These are phyloP conservation scores for Clunio marinus DNA, from an alignment of 2,888 invertebrate genomes.

Conservation along the genomic window DNA sequence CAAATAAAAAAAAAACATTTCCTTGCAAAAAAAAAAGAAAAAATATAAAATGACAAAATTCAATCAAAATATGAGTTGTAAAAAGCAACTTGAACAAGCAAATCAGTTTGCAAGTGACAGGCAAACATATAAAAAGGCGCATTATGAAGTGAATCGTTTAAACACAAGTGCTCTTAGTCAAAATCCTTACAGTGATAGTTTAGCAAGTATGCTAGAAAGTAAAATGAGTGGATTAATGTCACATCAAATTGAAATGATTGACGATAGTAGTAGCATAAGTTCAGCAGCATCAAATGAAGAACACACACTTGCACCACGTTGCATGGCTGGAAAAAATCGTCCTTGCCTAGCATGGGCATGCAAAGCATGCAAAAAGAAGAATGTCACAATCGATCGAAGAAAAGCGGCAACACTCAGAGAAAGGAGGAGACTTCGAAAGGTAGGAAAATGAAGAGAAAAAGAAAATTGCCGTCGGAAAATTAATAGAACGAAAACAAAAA, in stretches of 20 bases:
- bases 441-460: slow-evolving; percentile 48
- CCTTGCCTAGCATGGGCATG: slow-evolving; percentile 95
- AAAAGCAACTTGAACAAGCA: slow-evolving; percentile 8
- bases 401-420: slow-evolving; percentile 97
- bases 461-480: slow-evolving; percentile 21
- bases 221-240: slow-evolving; percentile 34
- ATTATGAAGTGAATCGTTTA: slow-evolving; percentile 1
- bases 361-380: slow-evolving; percentile 95
- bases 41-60: slow-evolving; percentile 36
- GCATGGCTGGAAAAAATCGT: slow-evolving; percentile 55
- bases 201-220: slow-evolving; percentile 20
- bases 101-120: neutral
- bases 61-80: slow-evolving; percentile 21
- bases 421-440: slow-evolving; percentile 86
- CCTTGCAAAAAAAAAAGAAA: too few relatives aligned
- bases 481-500: neutral
- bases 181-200: slow-evolving; percentile 20
- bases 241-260: slow-evolving; percentile 42
- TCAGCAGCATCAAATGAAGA: slow-evolving; percentile 45
- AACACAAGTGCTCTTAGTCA: neutral
- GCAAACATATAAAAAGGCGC: neutral
- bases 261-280: slow-evolving; percentile 50
- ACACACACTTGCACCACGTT: slow-evolving; percentile 51
- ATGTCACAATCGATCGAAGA: slow-evolving; percentile 88
- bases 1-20: too few relatives aligned